These are phyloP conservation scores for Phaenicophaeus curvirostris DNA, from an alignment of 2,797 vertebrate species.

Conservation along the genomic window DNA sequence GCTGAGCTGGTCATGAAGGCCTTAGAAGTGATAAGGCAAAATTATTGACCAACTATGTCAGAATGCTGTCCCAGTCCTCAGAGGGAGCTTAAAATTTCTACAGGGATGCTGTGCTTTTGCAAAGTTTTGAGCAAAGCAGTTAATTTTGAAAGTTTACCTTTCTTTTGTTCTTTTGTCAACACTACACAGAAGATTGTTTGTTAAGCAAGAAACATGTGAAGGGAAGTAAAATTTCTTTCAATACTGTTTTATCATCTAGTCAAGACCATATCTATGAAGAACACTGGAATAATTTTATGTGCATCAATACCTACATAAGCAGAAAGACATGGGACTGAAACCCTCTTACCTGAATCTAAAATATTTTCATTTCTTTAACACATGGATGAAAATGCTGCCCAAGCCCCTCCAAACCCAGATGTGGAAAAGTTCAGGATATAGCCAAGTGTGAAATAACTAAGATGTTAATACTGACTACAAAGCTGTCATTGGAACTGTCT, in stretches of 20 bases:
- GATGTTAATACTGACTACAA: background rate
- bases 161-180: background rate
- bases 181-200: background rate
- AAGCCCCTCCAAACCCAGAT: background rate
- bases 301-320: background rate
- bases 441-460: background rate
- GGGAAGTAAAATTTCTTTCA: background rate
- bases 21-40: constrained; percentile 24
- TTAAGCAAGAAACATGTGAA: background rate
- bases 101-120: background rate
- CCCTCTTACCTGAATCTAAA: background rate
- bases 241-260: background rate
- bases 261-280: background rate
- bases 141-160: background rate
- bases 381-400: background rate
- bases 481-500: background rate
- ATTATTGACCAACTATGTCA: background rate
- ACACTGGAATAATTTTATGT: background rate
- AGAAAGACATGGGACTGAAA: background rate
- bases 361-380: background rate
- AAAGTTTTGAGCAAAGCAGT: background rate
- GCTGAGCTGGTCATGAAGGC: constrained; percentile 1
- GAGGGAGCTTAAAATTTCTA: background rate
- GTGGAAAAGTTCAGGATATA: background rate
- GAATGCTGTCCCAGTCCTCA: background rate